Evolutionary conservation across 1,140 invertebrate genomes (phyloP).

Genomic region (Paramacrobiotus metropolitanus): DNA sequence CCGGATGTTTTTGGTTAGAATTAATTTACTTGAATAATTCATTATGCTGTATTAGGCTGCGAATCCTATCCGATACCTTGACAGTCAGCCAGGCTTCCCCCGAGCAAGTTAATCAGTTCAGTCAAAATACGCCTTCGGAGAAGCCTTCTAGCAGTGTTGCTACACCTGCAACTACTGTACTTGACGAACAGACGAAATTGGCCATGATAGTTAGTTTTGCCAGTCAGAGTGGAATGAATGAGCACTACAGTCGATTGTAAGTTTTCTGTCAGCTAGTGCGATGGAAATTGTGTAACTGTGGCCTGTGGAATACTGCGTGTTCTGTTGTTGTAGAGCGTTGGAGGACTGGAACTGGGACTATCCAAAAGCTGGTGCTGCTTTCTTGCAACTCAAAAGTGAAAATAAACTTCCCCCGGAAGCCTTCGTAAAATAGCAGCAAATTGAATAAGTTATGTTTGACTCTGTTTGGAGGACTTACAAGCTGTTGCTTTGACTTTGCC

Average conservation of each 20-base stretch:
- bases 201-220: neutral
- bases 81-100: neutral
- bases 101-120: neutral
- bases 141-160: neutral
- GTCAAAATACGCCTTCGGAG: neutral
- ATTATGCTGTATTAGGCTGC: neutral
- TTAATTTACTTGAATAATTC: too few species aligned
- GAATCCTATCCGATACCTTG: neutral
- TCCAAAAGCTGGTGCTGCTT: neutral
- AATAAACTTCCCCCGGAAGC: neutral
- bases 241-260: neutral
- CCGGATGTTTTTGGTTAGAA: too few species aligned
- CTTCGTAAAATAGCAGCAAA: neutral
- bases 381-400: neutral
- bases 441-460: too few species aligned
- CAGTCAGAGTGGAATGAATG: neutral
- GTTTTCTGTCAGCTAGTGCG: too few species aligned
- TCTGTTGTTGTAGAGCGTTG: neutral
- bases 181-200: neutral
- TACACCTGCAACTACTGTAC: neutral
- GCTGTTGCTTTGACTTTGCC: too few species aligned
- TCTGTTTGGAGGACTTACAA: too few species aligned
- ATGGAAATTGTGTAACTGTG: too few species aligned
- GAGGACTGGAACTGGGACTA: neutral
- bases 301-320: too few species aligned